Base-by-base conservation (phyloP, 2,888 invertebrate species). In the Orchesella flavescens region DNA sequence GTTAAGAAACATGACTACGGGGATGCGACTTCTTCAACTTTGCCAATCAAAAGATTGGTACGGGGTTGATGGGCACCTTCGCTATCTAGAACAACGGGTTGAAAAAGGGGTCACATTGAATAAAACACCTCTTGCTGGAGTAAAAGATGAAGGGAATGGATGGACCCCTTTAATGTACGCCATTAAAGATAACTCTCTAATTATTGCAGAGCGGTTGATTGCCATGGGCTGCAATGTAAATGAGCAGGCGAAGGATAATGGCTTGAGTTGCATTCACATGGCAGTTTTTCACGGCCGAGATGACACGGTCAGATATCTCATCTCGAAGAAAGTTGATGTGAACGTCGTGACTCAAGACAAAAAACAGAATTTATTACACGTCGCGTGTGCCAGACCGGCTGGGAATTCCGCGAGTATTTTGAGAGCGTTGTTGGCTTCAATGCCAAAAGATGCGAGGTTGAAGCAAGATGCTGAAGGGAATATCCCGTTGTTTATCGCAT, bases 271-370 rank as follows among this genome's bases (percentile, higher is more conserved):
- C 1, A 93, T 99, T 12, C 99, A 99, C 90, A 97, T 99, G 71
- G 98, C 99, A 0, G 98, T 99, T 0, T 97, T 97, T 90, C 98
- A 96, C 90, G 99, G 99, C 21, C 97, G 99, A 92, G 95, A 96
- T 84, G 88, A 88, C 68, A 88, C 88, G 12, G 76, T 88, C 12
- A 77, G 85, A 89, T 91, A 96, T 74, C 92, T 99, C 63, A 92
- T 99, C 78, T 93, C 94, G 77, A 96, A 96, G 90, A 93, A 95
- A 90, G 96, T 97, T 9, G 98, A 99, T 91, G 94, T 97, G n/a
- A 95, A 95, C 89, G 94, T 96, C 57, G 94, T 96, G 34, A 34
- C 34, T 34, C 2, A 34, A 91, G 98, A 98, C 85, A 95, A 95
- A 85, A 94, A 95, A 89, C 98, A 98, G 91, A 95, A 97, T 5